Base-by-base conservation (phyloP, 2,888 invertebrate genomes). In the Acleris laterana region DNA sequence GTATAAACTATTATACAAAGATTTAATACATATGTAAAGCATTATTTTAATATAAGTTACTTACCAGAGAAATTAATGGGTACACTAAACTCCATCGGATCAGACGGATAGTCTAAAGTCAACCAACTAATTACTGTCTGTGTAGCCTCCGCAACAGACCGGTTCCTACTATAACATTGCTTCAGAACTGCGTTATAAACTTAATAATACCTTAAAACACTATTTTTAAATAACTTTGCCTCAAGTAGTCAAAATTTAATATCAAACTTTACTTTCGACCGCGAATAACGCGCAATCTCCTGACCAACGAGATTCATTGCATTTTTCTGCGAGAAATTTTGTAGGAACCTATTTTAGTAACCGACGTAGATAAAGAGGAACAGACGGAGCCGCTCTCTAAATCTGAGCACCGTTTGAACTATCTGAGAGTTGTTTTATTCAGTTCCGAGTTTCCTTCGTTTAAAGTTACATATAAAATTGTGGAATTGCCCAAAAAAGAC, bases 241-340 rank as follows among this genome's bases (percentile, higher is more conserved):
- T 38, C 28, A 17, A 22, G 57, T 57, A 25, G 28, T 46, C 46
- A 48, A 28, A 57, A 46, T 57, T 46, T 57, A 57, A 57, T 57
- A 57, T 57, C 57, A 22, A 28, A 44, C 57, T 48, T 57, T 48
- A 48, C n/a, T 13, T 46, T 17, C 11, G 25, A 57, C 22, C 20
- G 13, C 20, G 46, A 57, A 28, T 57, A 57, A 48, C 57, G 57
- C 44, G 57, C 57, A 57, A 57, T 57, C 46, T 57, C 46, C 46
- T 5, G 57, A 17, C 57, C 57, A 6, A 46, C 46, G 46, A 57
- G 57, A 57, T 57, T 57, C 57, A 57, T 57, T 57, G 57, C 57
- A 46, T 16, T 57, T 57, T 48, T 1, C 46, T 57, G 11, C 6
- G 57, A 28, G 57, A 17, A 57, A 22, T 57, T 57, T 46, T 46